Conservation (phyloP, 2,113 vertebrate genomes). For the Ellobius talpinus region DNA sequence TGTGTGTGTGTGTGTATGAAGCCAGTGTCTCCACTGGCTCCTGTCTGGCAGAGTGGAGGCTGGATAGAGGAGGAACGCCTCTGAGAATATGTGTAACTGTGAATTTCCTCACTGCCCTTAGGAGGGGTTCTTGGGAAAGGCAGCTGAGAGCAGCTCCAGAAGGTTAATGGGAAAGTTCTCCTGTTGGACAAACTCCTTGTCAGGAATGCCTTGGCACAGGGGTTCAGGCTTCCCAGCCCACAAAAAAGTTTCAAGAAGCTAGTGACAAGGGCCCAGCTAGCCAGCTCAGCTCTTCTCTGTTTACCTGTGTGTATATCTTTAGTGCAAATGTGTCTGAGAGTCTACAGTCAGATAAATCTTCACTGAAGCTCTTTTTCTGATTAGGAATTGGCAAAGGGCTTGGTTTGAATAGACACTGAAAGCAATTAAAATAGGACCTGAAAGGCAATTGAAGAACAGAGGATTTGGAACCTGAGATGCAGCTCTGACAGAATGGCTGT, state of each 20-base stretch:
- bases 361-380: background rate
- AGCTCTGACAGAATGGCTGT: background rate
- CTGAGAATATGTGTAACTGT: conserved; percentile 10
- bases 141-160: conserved; percentile 67
- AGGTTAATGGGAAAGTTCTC: conserved; percentile 45
- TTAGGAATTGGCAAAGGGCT: conserved; percentile 24
- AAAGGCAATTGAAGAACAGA: background rate
- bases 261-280: background rate
- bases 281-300: background rate
- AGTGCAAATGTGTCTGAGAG: background rate
- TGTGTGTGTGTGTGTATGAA: too few relatives aligned
- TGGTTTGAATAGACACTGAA: background rate
- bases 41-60: background rate
- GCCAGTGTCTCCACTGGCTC: rapidly evolving
- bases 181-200: conserved; percentile 39
- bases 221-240: background rate
- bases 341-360: background rate
- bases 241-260: background rate
- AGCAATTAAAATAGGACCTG: conserved; percentile 37
- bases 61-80: background rate
- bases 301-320: background rate
- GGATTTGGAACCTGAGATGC: background rate
- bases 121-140: conserved; percentile 61
- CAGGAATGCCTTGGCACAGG: conserved; percentile 15
- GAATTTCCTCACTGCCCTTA: background rate